These are phyloP conservation scores for Ailuropoda melanoleuca DNA, from an alignment of 2,113 vertebrate genomes.

Conservation along the genomic window DNA sequence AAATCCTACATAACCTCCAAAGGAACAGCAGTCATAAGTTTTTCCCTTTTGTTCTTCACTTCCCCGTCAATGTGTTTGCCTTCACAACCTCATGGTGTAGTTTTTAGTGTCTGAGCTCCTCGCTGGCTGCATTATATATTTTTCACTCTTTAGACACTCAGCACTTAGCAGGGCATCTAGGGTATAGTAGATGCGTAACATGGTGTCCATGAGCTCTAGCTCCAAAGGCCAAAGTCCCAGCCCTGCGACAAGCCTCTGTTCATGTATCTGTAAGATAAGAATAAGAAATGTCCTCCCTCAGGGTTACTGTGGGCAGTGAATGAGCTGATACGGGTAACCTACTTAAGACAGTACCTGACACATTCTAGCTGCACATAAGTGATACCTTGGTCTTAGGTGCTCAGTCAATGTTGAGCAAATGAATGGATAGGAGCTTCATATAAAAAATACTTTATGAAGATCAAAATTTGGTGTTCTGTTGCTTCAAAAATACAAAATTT, in stretches of 20 bases:
- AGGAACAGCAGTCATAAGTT: not conserved
- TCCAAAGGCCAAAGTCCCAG: not conserved
- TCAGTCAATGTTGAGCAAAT: not conserved
- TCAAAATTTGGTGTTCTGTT: not conserved
- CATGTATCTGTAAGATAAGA: not conserved
- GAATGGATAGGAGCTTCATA: not conserved
- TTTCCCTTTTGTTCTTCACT: not conserved
- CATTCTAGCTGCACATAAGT: rapidly evolving
- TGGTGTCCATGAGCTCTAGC: not conserved
- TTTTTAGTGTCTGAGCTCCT: not conserved
- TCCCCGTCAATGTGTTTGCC: not conserved
- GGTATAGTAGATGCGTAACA: not conserved
- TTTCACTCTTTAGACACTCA: not conserved
- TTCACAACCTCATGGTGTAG: not conserved
- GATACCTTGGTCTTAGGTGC: not conserved
- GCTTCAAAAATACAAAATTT: not conserved
- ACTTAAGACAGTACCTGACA: too few relatives aligned
- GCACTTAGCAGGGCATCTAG: not conserved
- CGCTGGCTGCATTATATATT: not conserved
- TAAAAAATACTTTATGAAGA: not conserved
- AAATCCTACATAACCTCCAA: not conserved
- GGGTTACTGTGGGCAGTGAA: not conserved
- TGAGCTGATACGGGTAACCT: not conserved
- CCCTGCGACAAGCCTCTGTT: not conserved
- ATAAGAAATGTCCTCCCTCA: not conserved